Conservation (phyloP, 2,888 invertebrate species). For the Meandrusa payeni region DNA sequence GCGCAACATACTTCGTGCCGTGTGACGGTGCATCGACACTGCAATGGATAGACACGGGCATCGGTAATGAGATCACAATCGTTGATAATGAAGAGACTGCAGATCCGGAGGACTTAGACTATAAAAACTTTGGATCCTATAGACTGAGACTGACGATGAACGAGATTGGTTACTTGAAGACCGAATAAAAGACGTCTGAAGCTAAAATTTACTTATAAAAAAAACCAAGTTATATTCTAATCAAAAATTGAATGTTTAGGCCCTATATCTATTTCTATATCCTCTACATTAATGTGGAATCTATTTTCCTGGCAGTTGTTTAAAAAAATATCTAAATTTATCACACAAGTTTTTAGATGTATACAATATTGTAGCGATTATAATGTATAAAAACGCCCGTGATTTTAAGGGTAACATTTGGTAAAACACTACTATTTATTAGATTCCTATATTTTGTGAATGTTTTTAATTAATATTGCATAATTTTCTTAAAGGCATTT, state of each 20-base stretch:
- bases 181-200: conserved; percentile 7
- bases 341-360: too few species aligned
- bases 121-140: conserved; percentile 9
- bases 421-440: too few species aligned
- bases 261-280: not conserved
- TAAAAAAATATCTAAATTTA: too few species aligned
- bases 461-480: not conserved
- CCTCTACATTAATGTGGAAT: not conserved
- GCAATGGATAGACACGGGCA: conserved; percentile 17
- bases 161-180: conserved; percentile 1
- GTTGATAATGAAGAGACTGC: conserved; percentile 6
- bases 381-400: too few species aligned
- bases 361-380: too few species aligned
- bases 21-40: conserved; percentile 15
- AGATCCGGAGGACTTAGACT: conserved; percentile 7
- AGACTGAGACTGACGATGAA: not conserved
- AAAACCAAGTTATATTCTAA: conserved; percentile 2
- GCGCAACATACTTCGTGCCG: conserved; percentile 23
- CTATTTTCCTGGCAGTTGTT: not conserved
- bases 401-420: too few species aligned
- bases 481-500: conserved; percentile 3
- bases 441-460: conserved; percentile 18
- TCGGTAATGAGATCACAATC: conserved; percentile 17
- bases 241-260: not conserved
- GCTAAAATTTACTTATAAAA: conserved; percentile 8